phyloP scores from a whole-genome alignment of 2,113 vertebrate species.

The Caracal caracal region DNA sequence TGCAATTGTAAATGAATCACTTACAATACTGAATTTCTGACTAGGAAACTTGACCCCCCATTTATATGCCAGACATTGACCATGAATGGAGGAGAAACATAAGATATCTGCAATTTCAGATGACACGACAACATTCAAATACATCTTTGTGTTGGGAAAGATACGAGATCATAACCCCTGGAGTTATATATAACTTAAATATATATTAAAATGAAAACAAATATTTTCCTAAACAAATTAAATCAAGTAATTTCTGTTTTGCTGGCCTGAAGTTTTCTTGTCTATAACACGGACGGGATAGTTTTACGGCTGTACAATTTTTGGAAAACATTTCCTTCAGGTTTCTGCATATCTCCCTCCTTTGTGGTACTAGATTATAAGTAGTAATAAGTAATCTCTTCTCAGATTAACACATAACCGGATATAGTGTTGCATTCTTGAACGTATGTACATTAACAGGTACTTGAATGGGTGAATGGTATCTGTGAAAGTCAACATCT shows the following conservation, averaged over 20 bases:
- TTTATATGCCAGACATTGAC: neutral
- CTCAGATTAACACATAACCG: neutral
- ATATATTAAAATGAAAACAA: neutral
- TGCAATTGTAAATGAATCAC: slow-evolving; percentile 78
- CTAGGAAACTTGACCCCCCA: rapidly evolving
- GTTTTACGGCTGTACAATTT: neutral
- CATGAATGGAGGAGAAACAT: neutral
- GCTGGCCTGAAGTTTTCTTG: neutral
- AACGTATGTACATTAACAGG: neutral
- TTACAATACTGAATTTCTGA: neutral
- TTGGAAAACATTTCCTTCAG: slow-evolving; percentile 14
- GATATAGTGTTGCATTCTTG: neutral
- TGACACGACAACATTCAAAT: neutral
- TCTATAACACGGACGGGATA: neutral
- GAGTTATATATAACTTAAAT: neutral
- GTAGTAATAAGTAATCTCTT: neutral
- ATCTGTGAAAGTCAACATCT: neutral
- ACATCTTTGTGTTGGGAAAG: neutral
- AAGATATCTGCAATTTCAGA: neutral
- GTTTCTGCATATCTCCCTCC: neutral
- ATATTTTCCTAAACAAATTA: neutral
- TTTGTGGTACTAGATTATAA: neutral
- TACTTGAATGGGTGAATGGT: neutral
- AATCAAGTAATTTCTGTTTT: neutral
- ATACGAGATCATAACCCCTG: neutral